A percentile compares a stretch with the other conserved stretches of the same genome.
Conservation (phyloP, 1,140 invertebrate genomes). For the Brachionus plicatilis region DNA sequence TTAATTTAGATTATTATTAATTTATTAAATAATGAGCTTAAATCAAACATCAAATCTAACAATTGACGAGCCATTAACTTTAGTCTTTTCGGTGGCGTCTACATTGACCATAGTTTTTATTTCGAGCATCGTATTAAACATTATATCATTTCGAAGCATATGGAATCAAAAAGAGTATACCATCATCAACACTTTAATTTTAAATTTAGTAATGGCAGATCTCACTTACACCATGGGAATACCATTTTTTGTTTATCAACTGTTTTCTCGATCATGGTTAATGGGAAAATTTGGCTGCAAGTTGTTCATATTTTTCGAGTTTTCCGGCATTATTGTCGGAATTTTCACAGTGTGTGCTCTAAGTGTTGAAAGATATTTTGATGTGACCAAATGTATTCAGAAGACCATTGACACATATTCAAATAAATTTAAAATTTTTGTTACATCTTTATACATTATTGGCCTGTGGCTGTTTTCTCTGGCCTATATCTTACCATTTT, state of each 20-base stretch:
- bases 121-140: background rate
- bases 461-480: background rate
- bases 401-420: background rate
- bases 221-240: slow-evolving; percentile 22
- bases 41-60: background rate
- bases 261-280: background rate
- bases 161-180: background rate
- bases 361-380: slow-evolving; percentile 28
- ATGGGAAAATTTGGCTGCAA: slow-evolving; percentile 3
- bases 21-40: background rate
- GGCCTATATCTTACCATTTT: background rate
- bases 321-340: slow-evolving; percentile 19
- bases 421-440: slow-evolving; percentile 25
- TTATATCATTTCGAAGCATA: background rate
- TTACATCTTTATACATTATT: background rate
- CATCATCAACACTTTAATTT: slow-evolving; percentile 3
- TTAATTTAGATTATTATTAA: background rate
- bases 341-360: slow-evolving; percentile 9
- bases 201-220: slow-evolving; percentile 28
- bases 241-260: slow-evolving; percentile 18
- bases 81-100: background rate
- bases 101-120: background rate
- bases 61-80: background rate
- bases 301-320: slow-evolving; percentile 21
- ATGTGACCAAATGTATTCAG: slow-evolving; percentile 14